Conservation (phyloP, 2,113 vertebrate species). For the Equus przewalskii region DNA sequence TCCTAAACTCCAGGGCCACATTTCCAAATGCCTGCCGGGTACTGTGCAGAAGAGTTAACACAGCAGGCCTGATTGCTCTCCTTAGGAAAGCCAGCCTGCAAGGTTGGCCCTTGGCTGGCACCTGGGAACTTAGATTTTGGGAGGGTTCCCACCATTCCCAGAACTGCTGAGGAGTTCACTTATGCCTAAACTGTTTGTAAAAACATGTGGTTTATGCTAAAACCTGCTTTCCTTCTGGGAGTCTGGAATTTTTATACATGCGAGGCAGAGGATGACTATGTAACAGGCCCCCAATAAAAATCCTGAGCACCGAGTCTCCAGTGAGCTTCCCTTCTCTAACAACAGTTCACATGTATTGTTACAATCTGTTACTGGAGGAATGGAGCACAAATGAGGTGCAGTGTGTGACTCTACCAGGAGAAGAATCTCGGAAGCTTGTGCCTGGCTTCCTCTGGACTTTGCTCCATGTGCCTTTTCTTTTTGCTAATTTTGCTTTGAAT, state of each 20-base stretch:
- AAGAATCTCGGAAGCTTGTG: background rate
- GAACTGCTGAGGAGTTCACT: background rate
- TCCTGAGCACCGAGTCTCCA: background rate
- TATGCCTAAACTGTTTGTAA: background rate
- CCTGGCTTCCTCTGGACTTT: background rate
- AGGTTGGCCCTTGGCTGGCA: background rate
- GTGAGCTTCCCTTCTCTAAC: background rate
- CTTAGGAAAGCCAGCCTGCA: background rate
- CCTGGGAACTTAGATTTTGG: background rate
- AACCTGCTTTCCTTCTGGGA: background rate
- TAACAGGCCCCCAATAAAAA: background rate
- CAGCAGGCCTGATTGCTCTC: background rate
- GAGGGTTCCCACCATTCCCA: background rate
- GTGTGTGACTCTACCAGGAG: background rate
- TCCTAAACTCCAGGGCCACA: background rate
- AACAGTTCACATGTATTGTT: background rate
- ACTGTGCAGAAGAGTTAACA: background rate
- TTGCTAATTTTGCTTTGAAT: background rate
- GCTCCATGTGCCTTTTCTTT: background rate
- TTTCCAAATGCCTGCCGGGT: background rate
- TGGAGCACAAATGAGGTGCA: background rate
- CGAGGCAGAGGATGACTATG: background rate
- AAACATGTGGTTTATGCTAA: conserved; percentile 10
- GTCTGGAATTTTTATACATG: background rate
- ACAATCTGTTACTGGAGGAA: background rate